Evolutionary conservation across 2,113 vertebrate species (phyloP).

Genomic region (Epinephelus moara): DNA sequence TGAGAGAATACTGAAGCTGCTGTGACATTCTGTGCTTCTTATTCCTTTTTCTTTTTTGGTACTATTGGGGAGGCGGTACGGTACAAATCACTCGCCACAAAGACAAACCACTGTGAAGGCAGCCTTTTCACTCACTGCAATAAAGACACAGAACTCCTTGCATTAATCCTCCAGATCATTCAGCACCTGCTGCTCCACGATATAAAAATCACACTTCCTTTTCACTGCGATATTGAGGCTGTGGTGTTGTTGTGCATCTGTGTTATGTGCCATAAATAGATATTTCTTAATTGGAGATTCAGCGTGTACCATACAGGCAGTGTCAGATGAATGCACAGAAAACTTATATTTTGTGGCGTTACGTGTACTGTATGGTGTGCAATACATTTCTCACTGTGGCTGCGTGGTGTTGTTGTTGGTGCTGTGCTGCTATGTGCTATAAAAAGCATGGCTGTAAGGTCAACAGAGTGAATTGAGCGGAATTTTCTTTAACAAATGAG

Average conservation of each 20-base stretch:
- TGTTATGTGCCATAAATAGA: background rate
- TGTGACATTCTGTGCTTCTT: background rate
- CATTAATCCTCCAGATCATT: background rate
- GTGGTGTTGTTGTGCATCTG: background rate
- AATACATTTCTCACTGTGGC: background rate
- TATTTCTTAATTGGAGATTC: background rate
- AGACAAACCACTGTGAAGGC: constrained; percentile 15
- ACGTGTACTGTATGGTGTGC: background rate
- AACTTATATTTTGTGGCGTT: background rate
- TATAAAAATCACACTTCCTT: background rate
- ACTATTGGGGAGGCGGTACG: background rate
- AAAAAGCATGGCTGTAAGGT: background rate
- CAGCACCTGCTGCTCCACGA: constrained; percentile 8
- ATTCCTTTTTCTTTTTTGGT: background rate
- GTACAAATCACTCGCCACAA: background rate
- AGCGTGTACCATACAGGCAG: no score
- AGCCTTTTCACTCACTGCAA: background rate
- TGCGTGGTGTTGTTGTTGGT: background rate
- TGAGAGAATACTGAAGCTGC: background rate
- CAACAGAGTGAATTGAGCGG: background rate
- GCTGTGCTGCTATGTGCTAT: background rate
- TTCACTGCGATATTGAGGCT: background rate
- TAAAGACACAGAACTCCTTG: constrained; percentile 24
- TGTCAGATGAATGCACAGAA: no score
- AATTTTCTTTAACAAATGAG: background rate